Percentiles rank a stretch among this genome's conserved stretches.
Evolutionary conservation across 1,140 invertebrate species (phyloP).

Genomic region (Andrena cerasifolii): DNA sequence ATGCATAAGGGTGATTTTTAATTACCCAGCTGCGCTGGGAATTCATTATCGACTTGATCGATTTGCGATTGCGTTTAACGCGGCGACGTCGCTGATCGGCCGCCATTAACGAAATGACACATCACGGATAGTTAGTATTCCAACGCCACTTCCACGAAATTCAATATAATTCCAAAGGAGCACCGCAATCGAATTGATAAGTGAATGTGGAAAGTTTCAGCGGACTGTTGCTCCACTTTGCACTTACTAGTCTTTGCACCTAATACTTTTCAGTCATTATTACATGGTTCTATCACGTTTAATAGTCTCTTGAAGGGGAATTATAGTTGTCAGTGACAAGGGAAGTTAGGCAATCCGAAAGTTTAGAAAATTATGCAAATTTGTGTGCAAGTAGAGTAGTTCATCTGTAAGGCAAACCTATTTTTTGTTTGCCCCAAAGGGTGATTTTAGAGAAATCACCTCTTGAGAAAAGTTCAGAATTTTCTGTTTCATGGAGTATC

Average conservation of each 20-base stretch:
- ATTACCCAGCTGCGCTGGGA: slow-evolving; percentile 23
- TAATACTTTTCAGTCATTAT: background rate
- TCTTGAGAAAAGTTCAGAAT: too few relatives aligned
- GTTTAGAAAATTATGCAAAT: too few relatives aligned
- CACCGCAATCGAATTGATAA: too few relatives aligned
- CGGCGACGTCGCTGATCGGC: slow-evolving; percentile 2
- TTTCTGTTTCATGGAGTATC: too few relatives aligned
- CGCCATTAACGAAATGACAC: slow-evolving; percentile 28
- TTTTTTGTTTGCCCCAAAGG: too few relatives aligned
- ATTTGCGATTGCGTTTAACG: slow-evolving; percentile 23
- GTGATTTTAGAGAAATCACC: background rate
- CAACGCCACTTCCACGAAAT: slow-evolving; percentile 2
- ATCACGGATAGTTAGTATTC: slow-evolving; percentile 18
- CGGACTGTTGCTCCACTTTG: too few relatives aligned
- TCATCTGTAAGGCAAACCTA: too few relatives aligned
- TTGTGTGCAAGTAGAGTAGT: too few relatives aligned
- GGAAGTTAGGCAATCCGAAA: too few relatives aligned
- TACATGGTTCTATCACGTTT: background rate
- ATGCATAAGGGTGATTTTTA: slow-evolving; percentile 44
- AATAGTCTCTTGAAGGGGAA: background rate
- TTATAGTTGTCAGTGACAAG: background rate
- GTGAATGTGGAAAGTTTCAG: too few relatives aligned
- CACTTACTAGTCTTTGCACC: too few relatives aligned
- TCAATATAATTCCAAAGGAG: slow-evolving; percentile 18
- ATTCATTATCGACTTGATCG: slow-evolving; percentile 40